Evolutionary conservation across 2,113 vertebrate species (phyloP), one percentile per base, ranked within the genome.

Genomic region (Oryzias javanicus): DNA sequence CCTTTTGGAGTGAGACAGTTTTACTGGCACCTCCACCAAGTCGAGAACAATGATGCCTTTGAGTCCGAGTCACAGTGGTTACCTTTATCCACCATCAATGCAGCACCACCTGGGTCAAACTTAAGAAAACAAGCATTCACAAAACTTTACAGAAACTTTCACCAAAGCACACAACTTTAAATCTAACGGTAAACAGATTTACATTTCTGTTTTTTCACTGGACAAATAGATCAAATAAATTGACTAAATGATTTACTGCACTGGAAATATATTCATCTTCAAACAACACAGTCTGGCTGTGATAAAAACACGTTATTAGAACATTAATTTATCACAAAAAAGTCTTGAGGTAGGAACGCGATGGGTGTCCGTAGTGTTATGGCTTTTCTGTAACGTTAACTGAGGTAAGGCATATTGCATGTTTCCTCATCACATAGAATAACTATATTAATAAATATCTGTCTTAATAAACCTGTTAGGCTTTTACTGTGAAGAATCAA

Each of bases 11-110:
- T 54, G 58, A 0, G 15, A 56, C 57, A 55, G 63, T 68, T 66
- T 71, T 51, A 73, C 46, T 22, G 1, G 51, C n/a, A 59, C 74
- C 76, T 44, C 46, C 24, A 71, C 69, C 64, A 59, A 77, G 45
- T 67, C 59, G 69, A 64, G 55, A 66, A 91, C 84, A 90, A 87
- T 81, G 70, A 49, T 16, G 61, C 64, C 61, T 79, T 88, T 90
- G 68, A 89, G 27, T 27, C 45, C 6, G 50, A 55, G 60, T 60
- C 81, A 82, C 86, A 88, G 84, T 81, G 81, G 76, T 76, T 70
- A 77, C 81, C 83, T 88, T 86, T 72, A 89, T 81, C 67, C 45
- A 66, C 64, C 72, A 48, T 67, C 54, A 50, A 72, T 4, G 41
- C 48, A 68, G 24, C 61, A 77, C 67, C 80, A 85, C 67, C 78